phyloP scores from a whole-genome alignment of 2,797 vertebrate species.

The Mus spretus region DNA sequence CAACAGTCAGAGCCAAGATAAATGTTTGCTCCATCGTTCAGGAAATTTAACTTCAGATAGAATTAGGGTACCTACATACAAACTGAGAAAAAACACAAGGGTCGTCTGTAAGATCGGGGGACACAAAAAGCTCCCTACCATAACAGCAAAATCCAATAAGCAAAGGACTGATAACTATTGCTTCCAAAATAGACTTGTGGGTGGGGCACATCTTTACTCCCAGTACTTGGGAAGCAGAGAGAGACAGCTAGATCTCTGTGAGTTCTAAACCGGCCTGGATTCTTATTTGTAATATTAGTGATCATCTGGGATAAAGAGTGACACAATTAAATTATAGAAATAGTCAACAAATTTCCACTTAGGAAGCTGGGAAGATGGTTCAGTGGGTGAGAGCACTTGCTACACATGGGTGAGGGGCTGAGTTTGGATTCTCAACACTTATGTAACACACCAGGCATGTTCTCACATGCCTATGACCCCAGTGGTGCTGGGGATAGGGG shows the following conservation, averaged over 20 bases:
- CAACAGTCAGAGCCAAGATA: not conserved
- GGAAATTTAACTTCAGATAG: constrained; percentile 11
- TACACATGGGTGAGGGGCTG: too few species aligned
- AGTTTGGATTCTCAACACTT: not conserved
- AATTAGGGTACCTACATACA: not conserved
- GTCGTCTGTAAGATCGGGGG: not conserved
- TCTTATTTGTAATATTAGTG: not conserved
- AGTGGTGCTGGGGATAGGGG: too few species aligned
- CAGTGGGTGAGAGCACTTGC: not conserved
- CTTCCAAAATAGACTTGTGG: constrained; percentile 1
- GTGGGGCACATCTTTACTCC: not conserved
- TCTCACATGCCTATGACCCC: too few species aligned
- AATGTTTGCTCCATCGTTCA: not conserved
- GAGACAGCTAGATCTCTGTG: not conserved
- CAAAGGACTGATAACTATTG: not conserved
- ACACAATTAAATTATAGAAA: constrained; percentile 31
- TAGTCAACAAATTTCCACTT: not conserved
- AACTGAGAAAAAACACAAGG: not conserved
- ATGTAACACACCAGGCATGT: too few species aligned
- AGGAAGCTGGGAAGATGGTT: not conserved
- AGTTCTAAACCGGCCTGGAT: not conserved
- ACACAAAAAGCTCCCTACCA: not conserved
- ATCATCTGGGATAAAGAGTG: not conserved
- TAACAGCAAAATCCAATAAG: not conserved
- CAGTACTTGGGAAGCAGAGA: not conserved